These are phyloP conservation scores for Archips xylosteana DNA, from an alignment of 2,888 invertebrate species.

Conservation along the genomic window DNA sequence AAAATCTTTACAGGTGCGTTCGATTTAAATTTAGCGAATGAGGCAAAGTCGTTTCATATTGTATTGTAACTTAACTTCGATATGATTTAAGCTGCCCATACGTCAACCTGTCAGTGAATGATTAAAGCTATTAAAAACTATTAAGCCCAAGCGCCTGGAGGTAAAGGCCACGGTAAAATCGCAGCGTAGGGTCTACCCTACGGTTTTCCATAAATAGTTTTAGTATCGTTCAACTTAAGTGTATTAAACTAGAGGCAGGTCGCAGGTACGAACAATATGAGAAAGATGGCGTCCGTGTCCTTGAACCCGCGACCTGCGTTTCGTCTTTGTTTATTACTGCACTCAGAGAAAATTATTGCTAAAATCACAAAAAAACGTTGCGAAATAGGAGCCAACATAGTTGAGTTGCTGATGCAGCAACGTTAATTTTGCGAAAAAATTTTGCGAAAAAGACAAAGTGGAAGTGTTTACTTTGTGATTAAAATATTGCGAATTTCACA, in stretches of 20 bases:
- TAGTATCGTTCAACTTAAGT: slow-evolving; percentile 9
- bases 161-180: slow-evolving; percentile 36
- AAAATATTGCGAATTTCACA: no score
- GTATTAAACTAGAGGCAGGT: slow-evolving; percentile 27
- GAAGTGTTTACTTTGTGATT: no score
- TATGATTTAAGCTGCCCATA: background rate
- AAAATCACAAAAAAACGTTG: no score
- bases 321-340: slow-evolving; percentile 39
- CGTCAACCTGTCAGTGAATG: slow-evolving; percentile 1
- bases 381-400: no score
- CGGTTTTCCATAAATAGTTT: slow-evolving; percentile 28
- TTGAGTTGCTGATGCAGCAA: no score
- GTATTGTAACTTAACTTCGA: background rate
- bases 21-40: no score
- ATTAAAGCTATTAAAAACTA: slow-evolving; percentile 23
- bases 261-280: slow-evolving; percentile 36
- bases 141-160: slow-evolving; percentile 13
- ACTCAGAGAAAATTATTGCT: no score
- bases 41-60: no score
- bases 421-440: no score
- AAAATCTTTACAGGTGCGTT: no score
- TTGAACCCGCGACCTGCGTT: slow-evolving; percentile 56
- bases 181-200: slow-evolving; percentile 8
- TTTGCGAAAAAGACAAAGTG: no score
- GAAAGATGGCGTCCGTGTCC: slow-evolving; percentile 44